Evolutionary conservation across 2,113 vertebrate species (phyloP), one percentile per base, ranked within the genome.

Genomic region (Telmatochromis sp.): DNA sequence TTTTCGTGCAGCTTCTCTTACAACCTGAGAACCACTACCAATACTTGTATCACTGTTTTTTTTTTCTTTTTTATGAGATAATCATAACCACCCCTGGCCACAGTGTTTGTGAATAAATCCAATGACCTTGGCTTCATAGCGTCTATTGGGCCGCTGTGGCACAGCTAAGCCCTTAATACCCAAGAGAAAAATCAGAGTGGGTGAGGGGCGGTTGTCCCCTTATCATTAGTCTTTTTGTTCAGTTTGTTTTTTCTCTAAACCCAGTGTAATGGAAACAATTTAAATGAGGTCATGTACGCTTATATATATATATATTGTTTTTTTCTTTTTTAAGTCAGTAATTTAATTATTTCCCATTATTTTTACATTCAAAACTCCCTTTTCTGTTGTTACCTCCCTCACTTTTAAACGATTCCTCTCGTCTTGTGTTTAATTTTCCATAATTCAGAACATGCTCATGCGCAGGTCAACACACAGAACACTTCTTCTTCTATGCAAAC

Each of bases 141-240:
- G 65, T 82, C 63, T 86, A 85, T 73, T 75, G 53, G 78, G 57
- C 86, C 81, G 81, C 75, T 82, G 40, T 84, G 86, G 83, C 58
- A 85, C 84, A 87, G 89, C 82, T 93, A 95, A 93, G 93, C 89
- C 40, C 81, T 93, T 94, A 93, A 94, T 93, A 92, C 93, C 79
- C 53, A 2, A n/a, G 71, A 88, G 87, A 84, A 88, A 88, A 90
- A 83, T 63, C 65, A 75, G n/a, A 55, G 81, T 58, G 60, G 50
- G 50, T 21, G 75, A 63, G 82, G 84, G 84, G 81, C 53, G 31
- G 21, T 15, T 57, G 75, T 8, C 54, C 80, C 7, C 13, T 21
- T 21, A 51, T 33, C 35, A 19, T 88, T 82, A 68, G 63, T 54
- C 28, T 87, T 12, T 80, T 79, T 11, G n/a, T 35, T 26, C 2